These are phyloP conservation scores for Meloidogyne hapla DNA, from an alignment of 1,140 invertebrate genomes.

Conservation along the genomic window DNA sequence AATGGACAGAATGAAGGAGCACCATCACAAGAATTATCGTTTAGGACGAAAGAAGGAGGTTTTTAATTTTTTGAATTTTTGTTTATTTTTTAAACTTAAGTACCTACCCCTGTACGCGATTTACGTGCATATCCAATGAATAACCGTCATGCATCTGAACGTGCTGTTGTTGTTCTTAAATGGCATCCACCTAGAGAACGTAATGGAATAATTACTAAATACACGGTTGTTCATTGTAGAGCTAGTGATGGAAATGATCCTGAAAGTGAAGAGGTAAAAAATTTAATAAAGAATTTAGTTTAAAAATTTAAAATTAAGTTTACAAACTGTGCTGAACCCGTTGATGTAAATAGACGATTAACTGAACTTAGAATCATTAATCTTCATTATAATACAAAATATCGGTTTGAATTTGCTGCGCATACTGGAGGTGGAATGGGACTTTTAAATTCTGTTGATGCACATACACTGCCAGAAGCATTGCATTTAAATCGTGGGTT, in stretches of 20 bases:
- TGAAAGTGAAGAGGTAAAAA: slow-evolving; percentile 21
- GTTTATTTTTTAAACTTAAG: slow-evolving; percentile 37
- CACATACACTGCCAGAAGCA: slow-evolving; percentile 54
- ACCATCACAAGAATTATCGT: slow-evolving; percentile 77
- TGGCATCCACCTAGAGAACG: slow-evolving; percentile 89
- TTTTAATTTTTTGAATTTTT: slow-evolving; percentile 38
- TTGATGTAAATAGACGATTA: slow-evolving; percentile 25
- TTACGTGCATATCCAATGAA: slow-evolving; percentile 61
- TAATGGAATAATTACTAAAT: slow-evolving; percentile 88
- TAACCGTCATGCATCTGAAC: slow-evolving; percentile 38
- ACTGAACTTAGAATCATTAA: slow-evolving; percentile 35
- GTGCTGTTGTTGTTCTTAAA: slow-evolving; percentile 59
- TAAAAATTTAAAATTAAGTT: slow-evolving; percentile 9
- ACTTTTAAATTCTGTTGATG: slow-evolving; percentile 59
- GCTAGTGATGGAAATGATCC: slow-evolving; percentile 25
- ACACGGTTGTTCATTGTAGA: slow-evolving; percentile 71
- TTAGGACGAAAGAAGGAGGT: slow-evolving; percentile 86
- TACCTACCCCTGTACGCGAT: slow-evolving; percentile 56
- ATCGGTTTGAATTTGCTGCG: slow-evolving; percentile 56
- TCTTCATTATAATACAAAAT: slow-evolving; percentile 54
- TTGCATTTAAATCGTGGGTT: slow-evolving; percentile 39
- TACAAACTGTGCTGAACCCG: slow-evolving; percentile 22
- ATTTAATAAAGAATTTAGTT: no score
- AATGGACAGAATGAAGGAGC: slow-evolving; percentile 87
- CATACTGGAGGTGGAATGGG: slow-evolving; percentile 56